Evolutionary conservation across 2,113 vertebrate genomes (phyloP).

Genomic region (Nerophis ophidion): DNA sequence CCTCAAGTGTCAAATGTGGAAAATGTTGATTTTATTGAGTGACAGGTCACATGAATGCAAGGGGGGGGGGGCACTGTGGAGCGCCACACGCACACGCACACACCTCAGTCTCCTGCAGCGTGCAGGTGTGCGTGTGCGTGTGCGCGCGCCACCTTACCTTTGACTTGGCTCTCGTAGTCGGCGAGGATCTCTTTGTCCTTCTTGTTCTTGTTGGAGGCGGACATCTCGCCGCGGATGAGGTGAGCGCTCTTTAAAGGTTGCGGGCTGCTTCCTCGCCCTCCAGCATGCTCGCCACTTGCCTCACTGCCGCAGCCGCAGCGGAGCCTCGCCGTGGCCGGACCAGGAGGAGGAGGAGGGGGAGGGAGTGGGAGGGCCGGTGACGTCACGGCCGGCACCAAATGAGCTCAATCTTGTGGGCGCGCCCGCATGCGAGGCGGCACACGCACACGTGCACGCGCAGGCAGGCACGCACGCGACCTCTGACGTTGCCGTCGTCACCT

Average conservation of each 20-base stretch:
- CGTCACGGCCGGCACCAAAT: background rate
- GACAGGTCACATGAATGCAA: conserved; percentile 37
- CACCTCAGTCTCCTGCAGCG: conserved; percentile 57
- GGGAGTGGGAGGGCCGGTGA: conserved; percentile 7
- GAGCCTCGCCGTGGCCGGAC: conserved; percentile 42
- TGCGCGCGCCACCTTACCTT: conserved; percentile 74
- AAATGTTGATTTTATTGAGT: background rate
- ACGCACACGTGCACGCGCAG: background rate
- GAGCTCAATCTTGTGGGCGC: background rate
- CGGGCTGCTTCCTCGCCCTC: conserved; percentile 43
- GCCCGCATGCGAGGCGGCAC: background rate
- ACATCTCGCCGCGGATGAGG: conserved; percentile 70
- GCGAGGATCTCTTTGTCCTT: conserved; percentile 96
- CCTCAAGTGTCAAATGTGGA: conserved; percentile 13
- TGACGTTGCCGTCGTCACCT: too few relatives aligned
- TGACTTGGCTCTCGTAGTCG: conserved; percentile 91
- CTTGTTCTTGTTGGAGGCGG: conserved; percentile 84
- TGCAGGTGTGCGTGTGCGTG: conserved; percentile 39
- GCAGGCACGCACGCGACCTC: background rate
- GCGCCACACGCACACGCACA: background rate
- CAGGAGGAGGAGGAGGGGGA: conserved; percentile 26
- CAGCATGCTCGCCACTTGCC: conserved; percentile 47
- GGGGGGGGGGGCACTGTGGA: conserved; percentile 45
- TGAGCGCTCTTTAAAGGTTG: conserved; percentile 1
- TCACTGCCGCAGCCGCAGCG: conserved; percentile 64